A percentile compares a stretch with the other conserved stretches of the same genome.
phyloP scores from a whole-genome alignment of 1,140 invertebrate species.

The Solenopsis invicta region DNA sequence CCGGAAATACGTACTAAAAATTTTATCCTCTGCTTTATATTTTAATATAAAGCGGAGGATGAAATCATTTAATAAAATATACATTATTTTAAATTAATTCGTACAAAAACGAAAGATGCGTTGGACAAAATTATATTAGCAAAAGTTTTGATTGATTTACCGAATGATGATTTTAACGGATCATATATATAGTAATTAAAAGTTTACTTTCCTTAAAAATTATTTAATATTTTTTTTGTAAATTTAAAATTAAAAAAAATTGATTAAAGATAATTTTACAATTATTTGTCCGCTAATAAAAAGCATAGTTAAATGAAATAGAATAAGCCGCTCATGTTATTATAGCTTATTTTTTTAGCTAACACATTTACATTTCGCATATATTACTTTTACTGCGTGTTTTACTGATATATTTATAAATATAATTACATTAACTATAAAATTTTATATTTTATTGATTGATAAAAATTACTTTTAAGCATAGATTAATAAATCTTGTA shows the following conservation, averaged over 20 bases:
- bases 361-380: background rate
- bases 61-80: background rate
- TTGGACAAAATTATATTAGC: background rate
- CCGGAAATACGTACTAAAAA: background rate
- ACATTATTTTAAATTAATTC: background rate
- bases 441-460: background rate
- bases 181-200: background rate
- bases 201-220: background rate
- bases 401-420: background rate
- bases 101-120: background rate
- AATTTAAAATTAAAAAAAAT: background rate
- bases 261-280: background rate
- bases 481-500: background rate
- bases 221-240: background rate
- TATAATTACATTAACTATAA: background rate
- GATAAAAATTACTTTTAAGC: background rate
- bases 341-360: background rate
- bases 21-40: background rate
- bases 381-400: background rate
- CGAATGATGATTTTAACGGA: background rate
- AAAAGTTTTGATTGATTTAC: background rate
- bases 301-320: background rate
- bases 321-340: background rate
- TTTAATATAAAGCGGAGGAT: too few species aligned
- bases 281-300: background rate